Base-by-base conservation (phyloP, 2,113 vertebrate species). In the Phalacrocorax pelagicus region DNA sequence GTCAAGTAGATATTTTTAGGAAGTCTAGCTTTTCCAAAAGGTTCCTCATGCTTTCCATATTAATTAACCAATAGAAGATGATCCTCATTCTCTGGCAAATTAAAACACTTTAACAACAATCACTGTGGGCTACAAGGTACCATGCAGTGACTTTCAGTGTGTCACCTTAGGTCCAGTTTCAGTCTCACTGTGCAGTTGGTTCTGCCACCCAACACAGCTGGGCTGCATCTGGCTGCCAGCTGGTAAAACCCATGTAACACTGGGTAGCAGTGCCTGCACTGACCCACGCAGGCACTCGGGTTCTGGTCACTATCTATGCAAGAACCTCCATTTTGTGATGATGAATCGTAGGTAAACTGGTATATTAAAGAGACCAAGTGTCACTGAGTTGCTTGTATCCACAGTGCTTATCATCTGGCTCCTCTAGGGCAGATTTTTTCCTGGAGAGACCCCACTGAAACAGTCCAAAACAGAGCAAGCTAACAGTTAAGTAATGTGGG, bases 21-120 rank as follows among this genome's bases (percentile, higher is more conserved):
- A 73, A 61, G 90, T 80, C 66, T 63, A 51, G 74, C 49, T 82
- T 94, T 97, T 88, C 59, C 72, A 74, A 83, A 80, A 52, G 51
- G 30, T 83, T 86, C 72, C 69, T 93, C 57, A 49, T 86, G 82
- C 59, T 93, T 92, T 87, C 81, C 87, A 86, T 91, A 66, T 70
- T 90, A 90, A 94, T 93, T 90, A 96, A 75, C 49, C 2, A 1
- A 55, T 9, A 42, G 73, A 71, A 67, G 81, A 84, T 4, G 1
- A 34, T 36, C 38, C 21, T 79, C 16, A 54, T 51, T 92, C 54
- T 73, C 40, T 86, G 82, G 24, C 34, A 80, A 86, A 63, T 61
- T 44, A 65, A 54, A 59, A 15, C 17, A 24, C 27, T 82, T 69
- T 20, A 75, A 27, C 27, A 70, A 18, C 17, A 55, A 9, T 44